Conservation (phyloP, 2,113 vertebrate species). For the Hymenochirus boettgeri region DNA sequence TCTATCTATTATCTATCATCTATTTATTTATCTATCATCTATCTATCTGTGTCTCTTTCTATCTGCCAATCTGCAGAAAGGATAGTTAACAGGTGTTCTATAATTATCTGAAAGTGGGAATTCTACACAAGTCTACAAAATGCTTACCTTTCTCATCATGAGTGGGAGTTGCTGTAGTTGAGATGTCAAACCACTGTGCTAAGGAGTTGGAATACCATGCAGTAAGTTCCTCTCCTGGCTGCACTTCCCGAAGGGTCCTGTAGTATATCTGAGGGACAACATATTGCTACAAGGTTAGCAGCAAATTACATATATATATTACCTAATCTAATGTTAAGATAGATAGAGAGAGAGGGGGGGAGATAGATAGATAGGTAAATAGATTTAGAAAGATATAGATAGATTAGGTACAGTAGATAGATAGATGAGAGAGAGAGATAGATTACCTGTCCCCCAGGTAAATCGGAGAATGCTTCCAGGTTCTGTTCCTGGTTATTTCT, state of each 20-base stretch:
- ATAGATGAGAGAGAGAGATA: not conserved
- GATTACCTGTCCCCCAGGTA: conserved; percentile 92
- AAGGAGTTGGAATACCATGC: conserved; percentile 93
- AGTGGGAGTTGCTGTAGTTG: conserved; percentile 88
- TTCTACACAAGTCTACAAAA: too few relatives aligned
- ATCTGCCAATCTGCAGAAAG: too few relatives aligned
- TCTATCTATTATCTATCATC: not conserved
- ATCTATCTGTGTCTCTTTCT: not conserved
- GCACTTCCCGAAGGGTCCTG: conserved; percentile 81
- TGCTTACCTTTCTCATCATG: conserved; percentile 94
- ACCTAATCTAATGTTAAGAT: too few relatives aligned
- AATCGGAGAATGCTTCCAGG: conserved; percentile 87
- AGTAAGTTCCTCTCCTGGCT: conserved; percentile 87
- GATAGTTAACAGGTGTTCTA: too few relatives aligned
- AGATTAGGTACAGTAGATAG: not conserved
- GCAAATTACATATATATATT: not conserved
- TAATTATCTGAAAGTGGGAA: too few relatives aligned
- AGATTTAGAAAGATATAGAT: not conserved
- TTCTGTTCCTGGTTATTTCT: conserved; percentile 92
- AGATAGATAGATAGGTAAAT: not conserved
- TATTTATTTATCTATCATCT: not conserved
- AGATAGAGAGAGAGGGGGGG: not conserved
- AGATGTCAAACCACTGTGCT: conserved; percentile 94
- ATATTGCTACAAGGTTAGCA: not conserved
- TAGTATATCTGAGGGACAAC: conserved; percentile 80